phyloP scores from a whole-genome alignment of 2,113 vertebrate genomes.

The Delphinapterus leucas region DNA sequence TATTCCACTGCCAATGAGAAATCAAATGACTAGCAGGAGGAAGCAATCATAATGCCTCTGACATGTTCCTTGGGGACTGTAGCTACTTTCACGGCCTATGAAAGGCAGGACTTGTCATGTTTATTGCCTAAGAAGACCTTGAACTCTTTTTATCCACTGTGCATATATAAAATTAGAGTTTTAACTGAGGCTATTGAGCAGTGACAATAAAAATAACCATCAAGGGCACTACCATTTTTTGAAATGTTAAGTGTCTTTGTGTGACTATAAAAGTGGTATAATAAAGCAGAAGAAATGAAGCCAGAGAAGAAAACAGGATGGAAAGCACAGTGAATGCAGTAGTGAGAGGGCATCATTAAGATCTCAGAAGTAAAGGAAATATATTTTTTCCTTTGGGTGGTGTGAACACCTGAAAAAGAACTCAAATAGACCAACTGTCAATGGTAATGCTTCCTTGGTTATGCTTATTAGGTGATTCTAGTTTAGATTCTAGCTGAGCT shows the following conservation, averaged over 20 bases:
- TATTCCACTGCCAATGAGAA: background rate
- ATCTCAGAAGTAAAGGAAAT: background rate
- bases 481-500: conserved; percentile 20
- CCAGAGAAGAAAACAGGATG: background rate
- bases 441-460: background rate
- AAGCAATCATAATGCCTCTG: background rate
- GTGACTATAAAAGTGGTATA: conserved; percentile 37
- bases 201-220: conserved; percentile 52
- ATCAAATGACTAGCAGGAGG: background rate
- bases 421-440: background rate
- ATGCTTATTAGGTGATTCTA: conserved; percentile 23
- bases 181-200: conserved; percentile 43
- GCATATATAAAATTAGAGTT: conserved; percentile 12
- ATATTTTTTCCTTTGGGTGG: background rate
- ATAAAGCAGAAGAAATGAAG: conserved; percentile 25
- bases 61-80: background rate
- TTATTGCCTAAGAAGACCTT: conserved; percentile 1
- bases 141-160: conserved; percentile 16
- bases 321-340: background rate
- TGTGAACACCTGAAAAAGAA: background rate
- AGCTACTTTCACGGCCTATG: background rate
- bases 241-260: conserved; percentile 12
- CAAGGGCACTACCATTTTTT: conserved; percentile 31
- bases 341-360: background rate
- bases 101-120: background rate